Evolutionary conservation across 37 sponge, comb jelly and placozoan genomes (phyloP).

Genomic region (Eunapius fragilis): DNA sequence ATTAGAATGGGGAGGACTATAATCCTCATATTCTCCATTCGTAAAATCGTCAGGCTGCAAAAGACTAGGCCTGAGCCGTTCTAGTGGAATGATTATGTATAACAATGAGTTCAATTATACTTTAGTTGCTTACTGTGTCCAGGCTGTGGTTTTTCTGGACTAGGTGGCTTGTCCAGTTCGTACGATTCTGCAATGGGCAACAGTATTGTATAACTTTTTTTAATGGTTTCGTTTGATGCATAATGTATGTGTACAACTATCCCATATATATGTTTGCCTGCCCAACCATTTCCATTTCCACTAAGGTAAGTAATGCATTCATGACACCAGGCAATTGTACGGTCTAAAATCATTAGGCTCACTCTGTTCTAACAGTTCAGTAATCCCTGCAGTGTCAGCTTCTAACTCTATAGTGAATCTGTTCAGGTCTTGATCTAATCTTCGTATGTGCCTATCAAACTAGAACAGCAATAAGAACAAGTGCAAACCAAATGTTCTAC

Average conservation of each 20-base stretch:
- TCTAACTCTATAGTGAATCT: constrained; percentile 96
- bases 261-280: too few relatives aligned
- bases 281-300: too few relatives aligned
- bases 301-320: too few relatives aligned
- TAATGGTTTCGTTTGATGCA: too few relatives aligned
- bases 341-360: background rate
- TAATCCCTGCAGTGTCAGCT: constrained; percentile 97
- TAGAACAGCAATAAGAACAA: background rate
- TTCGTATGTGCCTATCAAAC: constrained; percentile 81
- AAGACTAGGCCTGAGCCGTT: constrained; percentile 28
- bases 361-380: constrained; percentile 93
- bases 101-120: background rate
- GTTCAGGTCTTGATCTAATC: constrained; percentile 89
- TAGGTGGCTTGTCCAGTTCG: constrained; percentile 72
- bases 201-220: too few relatives aligned
- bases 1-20: constrained; percentile 45
- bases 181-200: constrained; percentile 48
- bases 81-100: background rate
- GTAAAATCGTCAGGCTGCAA: constrained; percentile 47
- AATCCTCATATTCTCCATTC: constrained; percentile 58
- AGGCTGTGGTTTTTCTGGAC: constrained; percentile 66
- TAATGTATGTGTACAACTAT: too few relatives aligned
- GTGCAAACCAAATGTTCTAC: constrained; percentile 3
- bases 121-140: constrained; percentile 40
- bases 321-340: background rate